Conservation (phyloP, 2,797 vertebrate species). For the Saguinus oedipus region DNA sequence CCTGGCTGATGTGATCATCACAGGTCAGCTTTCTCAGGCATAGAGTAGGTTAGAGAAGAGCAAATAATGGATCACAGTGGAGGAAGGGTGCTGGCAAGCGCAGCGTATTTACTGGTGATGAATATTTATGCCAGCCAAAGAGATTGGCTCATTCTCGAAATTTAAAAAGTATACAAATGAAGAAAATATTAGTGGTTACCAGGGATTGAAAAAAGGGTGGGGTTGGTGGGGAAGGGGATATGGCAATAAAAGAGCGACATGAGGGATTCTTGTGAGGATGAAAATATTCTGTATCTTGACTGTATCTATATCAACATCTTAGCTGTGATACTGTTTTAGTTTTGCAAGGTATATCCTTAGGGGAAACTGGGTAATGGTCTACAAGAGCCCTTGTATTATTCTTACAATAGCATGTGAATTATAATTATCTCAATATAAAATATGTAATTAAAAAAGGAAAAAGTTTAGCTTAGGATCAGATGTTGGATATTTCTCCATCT, state of each 20-base stretch:
- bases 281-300: background rate
- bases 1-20: background rate
- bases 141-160: background rate
- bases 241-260: background rate
- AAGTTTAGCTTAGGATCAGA: background rate
- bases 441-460: background rate
- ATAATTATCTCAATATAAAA: conserved; percentile 55
- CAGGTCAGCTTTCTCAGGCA: background rate
- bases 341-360: background rate
- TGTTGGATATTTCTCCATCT: background rate
- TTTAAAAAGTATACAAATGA: background rate
- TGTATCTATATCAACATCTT: background rate
- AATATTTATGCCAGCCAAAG: background rate
- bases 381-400: background rate
- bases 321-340: background rate
- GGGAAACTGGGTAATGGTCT: background rate
- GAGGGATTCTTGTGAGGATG: background rate
- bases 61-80: background rate
- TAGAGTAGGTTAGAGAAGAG: background rate
- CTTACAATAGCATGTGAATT: background rate
- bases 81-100: background rate
- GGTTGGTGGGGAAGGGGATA: background rate
- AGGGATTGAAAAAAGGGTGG: no score
- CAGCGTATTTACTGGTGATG: background rate
- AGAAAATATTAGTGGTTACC: background rate